These are phyloP conservation scores for Darevskia mixta DNA, from an alignment of 2,797 vertebrate genomes.

Conservation along the genomic window DNA sequence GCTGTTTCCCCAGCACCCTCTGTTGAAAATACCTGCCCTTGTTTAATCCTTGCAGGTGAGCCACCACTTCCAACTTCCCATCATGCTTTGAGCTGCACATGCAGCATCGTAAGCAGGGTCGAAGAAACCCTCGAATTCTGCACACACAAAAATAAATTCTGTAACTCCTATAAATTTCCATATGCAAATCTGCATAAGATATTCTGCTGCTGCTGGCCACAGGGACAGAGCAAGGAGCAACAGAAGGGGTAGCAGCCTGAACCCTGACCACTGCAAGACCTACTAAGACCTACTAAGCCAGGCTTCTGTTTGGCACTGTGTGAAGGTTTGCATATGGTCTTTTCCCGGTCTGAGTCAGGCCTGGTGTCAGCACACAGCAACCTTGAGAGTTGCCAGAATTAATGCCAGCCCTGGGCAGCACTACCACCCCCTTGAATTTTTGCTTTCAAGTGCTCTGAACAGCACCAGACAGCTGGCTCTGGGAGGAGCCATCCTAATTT, in stretches of 20 bases:
- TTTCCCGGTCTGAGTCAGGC: too few relatives aligned
- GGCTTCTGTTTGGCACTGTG: neutral
- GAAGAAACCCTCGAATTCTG: neutral
- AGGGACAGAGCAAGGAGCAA: neutral
- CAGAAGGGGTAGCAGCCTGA: neutral
- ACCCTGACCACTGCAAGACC: neutral
- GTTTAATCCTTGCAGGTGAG: neutral
- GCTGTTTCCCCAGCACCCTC: neutral
- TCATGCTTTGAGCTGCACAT: neutral
- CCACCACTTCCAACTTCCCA: neutral
- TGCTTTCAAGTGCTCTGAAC: neutral
- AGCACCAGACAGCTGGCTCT: neutral
- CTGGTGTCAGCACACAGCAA: too few relatives aligned
- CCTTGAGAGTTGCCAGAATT: too few relatives aligned
- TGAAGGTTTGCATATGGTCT: too few relatives aligned
- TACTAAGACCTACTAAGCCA: neutral
- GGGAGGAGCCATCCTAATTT: neutral
- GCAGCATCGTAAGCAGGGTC: neutral
- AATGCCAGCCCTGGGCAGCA: neutral
- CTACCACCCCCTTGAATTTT: too few relatives aligned
- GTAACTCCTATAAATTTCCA: neutral
- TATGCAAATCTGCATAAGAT: neutral
- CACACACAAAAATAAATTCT: neutral
- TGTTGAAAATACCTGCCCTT: neutral
- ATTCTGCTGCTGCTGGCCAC: too few relatives aligned